Evolutionary conservation across 2,888 invertebrate species (phyloP), one percentile per base, ranked within the genome.

Genomic region (Rotaria socialis): DNA sequence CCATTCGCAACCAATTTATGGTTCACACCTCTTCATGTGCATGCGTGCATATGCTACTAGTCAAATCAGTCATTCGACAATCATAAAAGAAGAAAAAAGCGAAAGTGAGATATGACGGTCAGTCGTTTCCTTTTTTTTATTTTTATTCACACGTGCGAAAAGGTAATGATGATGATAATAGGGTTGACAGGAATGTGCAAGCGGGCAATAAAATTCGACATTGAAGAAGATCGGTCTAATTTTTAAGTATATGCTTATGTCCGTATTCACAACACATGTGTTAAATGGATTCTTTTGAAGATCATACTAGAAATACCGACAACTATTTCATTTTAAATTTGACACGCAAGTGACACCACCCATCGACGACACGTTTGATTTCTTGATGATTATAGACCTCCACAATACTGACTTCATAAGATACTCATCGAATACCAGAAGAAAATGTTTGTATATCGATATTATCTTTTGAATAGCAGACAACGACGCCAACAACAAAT

Each of bases 221-320:
- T 67, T 67, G 67, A 67, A 67, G 67, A 67, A 67, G 67, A 67
- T 67, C 67, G 67, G 67, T 67, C 67, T 67, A 67, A 27, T 67
- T 67, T 67, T 16, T 35, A 67, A 67, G 67, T 67, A 19, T 67
- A 35, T 67, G 67, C 67, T 67, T 67, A 67, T 67, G 35, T 35
- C 35, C 67, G 35, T 14, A 67, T 67, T 67, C 67, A 67, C 27
- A 67, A 67, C 67, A 67, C 67, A 67, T 67, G 67, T 67, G 67
- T 67, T 35, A 41, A 67, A 67, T 67, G 35, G 67, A 35, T 67
- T 41, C 67, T 35, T 67, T 67, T 67, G 67, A 67, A 19, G 67
- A 67, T 67, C 67, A 67, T 67, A 19, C 35, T 11, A 67, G 35
- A 35, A 35, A 35, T 67, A 67, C 67, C 67, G 67, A 16, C 67